Evolutionary conservation across 2,113 vertebrate species (phyloP).

Genomic region (cattle (Bos taurus)): DNA sequence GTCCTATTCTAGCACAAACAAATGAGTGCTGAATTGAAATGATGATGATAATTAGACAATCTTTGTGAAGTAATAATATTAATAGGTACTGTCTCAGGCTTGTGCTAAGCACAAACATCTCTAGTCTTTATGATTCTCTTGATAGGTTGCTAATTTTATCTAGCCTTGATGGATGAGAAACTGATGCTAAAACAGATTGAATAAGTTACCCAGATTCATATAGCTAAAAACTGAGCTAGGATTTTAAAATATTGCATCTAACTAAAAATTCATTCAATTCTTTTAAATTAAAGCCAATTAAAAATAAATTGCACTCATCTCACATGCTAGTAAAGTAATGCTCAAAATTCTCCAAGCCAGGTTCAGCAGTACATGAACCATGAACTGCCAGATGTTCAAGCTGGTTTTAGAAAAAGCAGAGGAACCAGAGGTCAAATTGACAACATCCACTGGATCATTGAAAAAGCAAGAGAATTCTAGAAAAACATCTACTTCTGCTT

Average conservation of each 20-base stretch:
- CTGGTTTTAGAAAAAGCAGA: neutral
- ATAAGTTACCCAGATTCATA: neutral
- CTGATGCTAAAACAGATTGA: neutral
- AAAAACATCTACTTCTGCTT: neutral
- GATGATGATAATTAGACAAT: neutral
- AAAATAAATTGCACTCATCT: neutral
- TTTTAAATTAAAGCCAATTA: constrained; percentile 1
- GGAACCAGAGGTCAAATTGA: neutral
- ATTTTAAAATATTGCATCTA: constrained; percentile 27
- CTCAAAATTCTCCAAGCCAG: neutral
- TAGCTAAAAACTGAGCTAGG: neutral
- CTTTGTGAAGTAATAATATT: neutral
- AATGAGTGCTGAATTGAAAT: neutral
- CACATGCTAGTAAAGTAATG: neutral
- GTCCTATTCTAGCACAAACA: neutral
- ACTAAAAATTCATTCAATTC: neutral
- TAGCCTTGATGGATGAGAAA: neutral
- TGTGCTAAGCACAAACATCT: neutral
- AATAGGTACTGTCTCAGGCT: neutral
- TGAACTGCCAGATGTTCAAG: neutral
- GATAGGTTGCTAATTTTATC: neutral
- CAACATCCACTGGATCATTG: neutral
- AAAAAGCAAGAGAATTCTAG: neutral
- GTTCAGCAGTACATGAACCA: neutral
- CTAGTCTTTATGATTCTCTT: neutral